phyloP scores from a whole-genome alignment of 2,797 vertebrate species.

The Enteromius unitaeniatus region DNA sequence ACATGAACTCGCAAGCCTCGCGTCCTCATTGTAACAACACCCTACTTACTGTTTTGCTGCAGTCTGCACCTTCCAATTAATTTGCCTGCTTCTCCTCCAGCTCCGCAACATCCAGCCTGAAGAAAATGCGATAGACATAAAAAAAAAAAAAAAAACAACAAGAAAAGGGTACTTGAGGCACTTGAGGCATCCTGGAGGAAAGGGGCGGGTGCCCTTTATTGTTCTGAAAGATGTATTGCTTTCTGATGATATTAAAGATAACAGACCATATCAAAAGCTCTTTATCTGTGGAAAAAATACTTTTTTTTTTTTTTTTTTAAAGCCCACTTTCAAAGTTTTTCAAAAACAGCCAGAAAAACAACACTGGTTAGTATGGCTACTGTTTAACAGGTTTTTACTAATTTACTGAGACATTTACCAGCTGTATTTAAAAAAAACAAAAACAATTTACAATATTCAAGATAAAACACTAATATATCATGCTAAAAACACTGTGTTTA shows the following conservation, averaged over 20 bases:
- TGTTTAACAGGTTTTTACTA: not conserved
- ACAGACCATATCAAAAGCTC: not conserved
- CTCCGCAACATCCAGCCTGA: no score
- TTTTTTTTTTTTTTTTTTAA: no score
- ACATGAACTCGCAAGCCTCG: no score
- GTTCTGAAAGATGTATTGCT: not conserved
- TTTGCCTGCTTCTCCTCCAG: no score
- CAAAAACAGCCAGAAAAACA: not conserved
- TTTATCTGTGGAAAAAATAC: not conserved
- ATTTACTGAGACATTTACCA: not conserved
- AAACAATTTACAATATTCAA: conserved; percentile 3
- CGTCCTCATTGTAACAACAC: no score
- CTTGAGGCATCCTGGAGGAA: no score
- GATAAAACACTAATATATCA: not conserved
- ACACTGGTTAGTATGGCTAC: not conserved
- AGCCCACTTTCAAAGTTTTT: not conserved
- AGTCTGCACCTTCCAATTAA: no score
- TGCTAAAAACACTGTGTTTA: conserved; percentile 15
- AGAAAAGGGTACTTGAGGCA: no score
- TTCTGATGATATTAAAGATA: not conserved
- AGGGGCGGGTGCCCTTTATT: no score
- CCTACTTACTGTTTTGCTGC: no score
- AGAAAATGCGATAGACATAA: no score
- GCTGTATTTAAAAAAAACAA: not conserved
- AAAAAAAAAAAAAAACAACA: no score